Evolutionary conservation across 2,888 invertebrate genomes (phyloP), one percentile per base, ranked within the genome.

Genomic region (Macrophya alboannulata): DNA sequence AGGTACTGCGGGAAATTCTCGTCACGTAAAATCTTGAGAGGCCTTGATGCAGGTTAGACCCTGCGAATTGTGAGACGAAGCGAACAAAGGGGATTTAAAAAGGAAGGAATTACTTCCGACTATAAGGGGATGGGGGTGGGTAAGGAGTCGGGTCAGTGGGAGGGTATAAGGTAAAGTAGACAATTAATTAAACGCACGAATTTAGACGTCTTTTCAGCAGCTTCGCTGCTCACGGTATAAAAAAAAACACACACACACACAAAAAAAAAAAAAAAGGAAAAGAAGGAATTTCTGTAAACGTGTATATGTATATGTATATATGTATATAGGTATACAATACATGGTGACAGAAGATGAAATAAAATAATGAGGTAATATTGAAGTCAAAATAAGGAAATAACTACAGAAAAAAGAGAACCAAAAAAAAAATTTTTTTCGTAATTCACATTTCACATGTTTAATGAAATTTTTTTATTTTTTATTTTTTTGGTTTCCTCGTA

Each of bases 51-150:
- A 62, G 62, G 62, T 62, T 62, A 31, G 62, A 62, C 62, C 62
- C 62, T 25, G 25, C 62, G 62, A 31, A 62, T 62, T 31, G 25
- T 31, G 62, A 68, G 37, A 68, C 68, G 37, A 37, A 68, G 37
- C 68, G 68, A 68, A 68, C 68, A 68, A 68, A 68, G 68, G 62
- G 68, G 68, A 68, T 68, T 68, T 68, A 68, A 68, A 68, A 31
- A 68, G 25, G 15, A 68, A 25, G 68, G 68, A 37, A 68, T 37
- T 68, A 37, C 68, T 68, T 17, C 68, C 68, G 6, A 68, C 68
- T 62, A 31, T 31, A 31, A 55, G 55, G n/a, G 55, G 51, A 17
- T 51, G 51, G 51, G 51, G 1, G 17, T 17, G 51, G 51, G 51
- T 17, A 6, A n/a, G n/a, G 55, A 2, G n/a, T 8, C 17, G n/a